Percentiles rank a stretch among this genome's conserved stretches.
phyloP scores from a whole-genome alignment of 2,888 invertebrate species.

The Philhelius pedissequus region DNA sequence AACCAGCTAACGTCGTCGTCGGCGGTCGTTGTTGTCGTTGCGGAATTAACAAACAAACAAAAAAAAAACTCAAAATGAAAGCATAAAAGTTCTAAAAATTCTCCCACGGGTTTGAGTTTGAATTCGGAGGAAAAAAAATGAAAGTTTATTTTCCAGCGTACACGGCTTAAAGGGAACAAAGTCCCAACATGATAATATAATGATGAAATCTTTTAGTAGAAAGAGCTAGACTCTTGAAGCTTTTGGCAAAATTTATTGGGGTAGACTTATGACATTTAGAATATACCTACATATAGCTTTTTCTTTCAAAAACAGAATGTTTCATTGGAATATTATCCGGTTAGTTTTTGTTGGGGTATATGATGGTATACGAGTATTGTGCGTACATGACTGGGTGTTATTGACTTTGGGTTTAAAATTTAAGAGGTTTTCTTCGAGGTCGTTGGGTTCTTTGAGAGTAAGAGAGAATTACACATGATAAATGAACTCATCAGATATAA shows the following conservation, averaged over 20 bases:
- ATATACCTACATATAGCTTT: neutral
- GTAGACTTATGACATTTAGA: constrained; percentile 24
- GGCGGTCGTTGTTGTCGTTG: neutral
- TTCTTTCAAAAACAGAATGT: constrained; percentile 13
- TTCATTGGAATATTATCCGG: neutral
- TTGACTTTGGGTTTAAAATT: constrained; percentile 52
- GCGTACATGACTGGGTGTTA: constrained; percentile 24
- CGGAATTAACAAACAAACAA: neutral
- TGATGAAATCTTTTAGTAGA: constrained; percentile 43
- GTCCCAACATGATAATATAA: constrained; percentile 32
- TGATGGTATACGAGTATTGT: neutral
- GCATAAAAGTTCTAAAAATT: constrained; percentile 48
- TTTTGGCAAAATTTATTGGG: constrained; percentile 58
- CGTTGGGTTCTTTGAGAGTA: constrained; percentile 1
- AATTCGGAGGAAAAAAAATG: neutral
- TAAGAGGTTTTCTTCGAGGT: constrained; percentile 24
- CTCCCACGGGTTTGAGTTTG: constrained; percentile 57
- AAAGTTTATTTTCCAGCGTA: constrained; percentile 26
- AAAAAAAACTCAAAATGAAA: neutral
- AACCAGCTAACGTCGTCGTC: neutral
- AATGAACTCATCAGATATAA: constrained; percentile 38
- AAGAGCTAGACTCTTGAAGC: constrained; percentile 32
- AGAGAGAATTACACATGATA: constrained; percentile 7
- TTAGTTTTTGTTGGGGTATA: neutral
- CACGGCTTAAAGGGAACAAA: constrained; percentile 35